These are phyloP conservation scores for Patiria miniata DNA, from an alignment of 35 echinoderm and acorn worm genomes.

Conservation along the genomic window DNA sequence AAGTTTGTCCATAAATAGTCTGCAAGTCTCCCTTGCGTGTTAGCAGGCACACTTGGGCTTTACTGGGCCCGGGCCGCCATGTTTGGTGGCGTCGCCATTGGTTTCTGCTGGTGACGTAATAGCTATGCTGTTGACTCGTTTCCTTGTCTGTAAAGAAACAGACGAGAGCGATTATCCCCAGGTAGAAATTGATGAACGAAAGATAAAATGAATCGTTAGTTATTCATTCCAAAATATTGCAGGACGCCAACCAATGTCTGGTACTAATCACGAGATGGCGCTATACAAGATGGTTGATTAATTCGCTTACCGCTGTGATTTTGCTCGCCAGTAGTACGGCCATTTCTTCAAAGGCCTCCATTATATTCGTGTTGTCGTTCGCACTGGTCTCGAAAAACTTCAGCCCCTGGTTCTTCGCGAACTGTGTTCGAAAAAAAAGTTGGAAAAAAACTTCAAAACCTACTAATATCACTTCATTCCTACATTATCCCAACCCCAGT, in stretches of 20 bases:
- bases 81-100: neutral
- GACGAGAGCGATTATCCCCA: neutral
- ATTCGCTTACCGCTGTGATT: constrained; percentile 64
- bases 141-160: constrained; percentile 1
- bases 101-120: neutral
- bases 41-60: neutral
- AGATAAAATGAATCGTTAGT: too few species aligned
- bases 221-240: too few species aligned
- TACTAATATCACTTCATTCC: too few species aligned
- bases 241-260: too few species aligned
- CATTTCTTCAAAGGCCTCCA: constrained; percentile 60
- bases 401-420: constrained; percentile 64
- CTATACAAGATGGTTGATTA: too few species aligned
- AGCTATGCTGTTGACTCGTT: constrained; percentile 13
- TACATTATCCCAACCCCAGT: too few species aligned
- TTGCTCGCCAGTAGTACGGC: constrained; percentile 49
- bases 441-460: too few species aligned
- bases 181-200: neutral
- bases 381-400: constrained; percentile 82
- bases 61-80: neutral
- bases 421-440: constrained; percentile 39
- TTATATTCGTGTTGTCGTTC: constrained; percentile 58
- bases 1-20: too few species aligned
- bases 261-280: too few species aligned
- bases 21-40: neutral